Base-by-base conservation (phyloP, 2,797 vertebrate species). In the Amphiprion clarkii region DNA sequence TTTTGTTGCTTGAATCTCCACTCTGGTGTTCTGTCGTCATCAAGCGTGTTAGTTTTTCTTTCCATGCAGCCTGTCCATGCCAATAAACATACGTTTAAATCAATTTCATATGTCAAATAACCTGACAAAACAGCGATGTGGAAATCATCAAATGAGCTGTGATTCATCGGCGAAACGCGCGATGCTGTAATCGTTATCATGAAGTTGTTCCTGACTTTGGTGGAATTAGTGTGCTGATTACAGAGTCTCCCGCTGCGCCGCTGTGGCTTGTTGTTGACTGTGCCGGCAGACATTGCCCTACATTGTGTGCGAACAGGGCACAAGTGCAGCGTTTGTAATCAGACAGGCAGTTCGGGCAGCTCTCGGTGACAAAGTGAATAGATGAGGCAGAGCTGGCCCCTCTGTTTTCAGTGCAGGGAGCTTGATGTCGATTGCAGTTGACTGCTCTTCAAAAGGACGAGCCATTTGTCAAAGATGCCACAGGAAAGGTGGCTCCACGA, bases 391-490 rank as follows among this genome's bases (percentile, higher is more conserved):
- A 82, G 88, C 73, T 51, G 83, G 86, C 85, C 88, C 86, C 87
- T 87, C 78, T 91, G 89, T 92, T 92, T 91, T 87, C 85, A 92
- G 84, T 85, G 90, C 85, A 64, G 87, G 46, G 78, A 91, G 85
- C 88, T 93, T 93, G 93, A 94, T 77, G 84, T 91, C 84, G 74
- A 92, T 93, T 86, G 84, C 89, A 92, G 91, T 87, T 91, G 93
- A 94, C 93, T 93, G 93, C 92, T 93, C 82, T 90, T 94, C 90
- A 94, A 94, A 93, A 93, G 92, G 92, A 92, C 82, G 89, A 91
- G 92, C 87, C 91, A 89, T 90, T 93, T 87, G 90, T 94, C 89
- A 93, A 87, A 88, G 90, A 93, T 92, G 71, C 87, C 80, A 89
- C 84, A 44, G 79, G 91, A 93, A 86, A 83, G 67, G 78, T 91